Base-by-base conservation (phyloP, 2,888 invertebrate genomes). In the Neelides folsomi region DNA sequence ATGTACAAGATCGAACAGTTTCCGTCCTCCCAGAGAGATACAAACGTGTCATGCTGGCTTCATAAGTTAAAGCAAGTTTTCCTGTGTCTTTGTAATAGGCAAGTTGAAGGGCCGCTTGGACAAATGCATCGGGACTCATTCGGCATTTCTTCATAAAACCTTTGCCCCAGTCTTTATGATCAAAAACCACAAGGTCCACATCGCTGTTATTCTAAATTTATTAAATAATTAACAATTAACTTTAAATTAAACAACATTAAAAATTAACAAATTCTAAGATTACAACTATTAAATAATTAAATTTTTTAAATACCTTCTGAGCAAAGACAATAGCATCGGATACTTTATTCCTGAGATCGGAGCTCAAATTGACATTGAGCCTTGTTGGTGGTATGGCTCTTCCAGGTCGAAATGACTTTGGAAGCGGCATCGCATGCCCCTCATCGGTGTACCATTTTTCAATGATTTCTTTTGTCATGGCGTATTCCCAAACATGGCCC, bases 111-210 rank as follows among this genome's bases (percentile, higher is more conserved):
- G 74, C 73, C 58, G 72, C 67, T 65, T 74, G 74, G 10, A 74
- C 68, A 57, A 70, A 74, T 8, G 73, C 73, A 66, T 74, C 74
- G n/a, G 74, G 74, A 53, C 73, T 73, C 50, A 73, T 70, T 65
- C 70, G 70, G 60, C 71, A 72, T 39, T 67, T 69, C 58, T 74
- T 74, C 27, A 74, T 72, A 51, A 71, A 67, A 15, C 73, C 73
- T 65, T 74, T 74, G 1, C 74, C 73, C 68, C 71, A 74, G 12
- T 64, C 61, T 19, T 63, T 59, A 57, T 71, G 71, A 53, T 73
- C 72, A 34, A 66, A 60, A 12, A 74, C 67, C 54, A 65, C 62
- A 19, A 73, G 66, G 57, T 73, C 72, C 44, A 74, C 61, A 58
- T 74, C 73, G 36, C 68, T 67, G 52, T 69, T 69, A 54, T 69